These are phyloP conservation scores for Tricholauxania praeusta DNA, from an alignment of 2,888 invertebrate species.

Conservation along the genomic window DNA sequence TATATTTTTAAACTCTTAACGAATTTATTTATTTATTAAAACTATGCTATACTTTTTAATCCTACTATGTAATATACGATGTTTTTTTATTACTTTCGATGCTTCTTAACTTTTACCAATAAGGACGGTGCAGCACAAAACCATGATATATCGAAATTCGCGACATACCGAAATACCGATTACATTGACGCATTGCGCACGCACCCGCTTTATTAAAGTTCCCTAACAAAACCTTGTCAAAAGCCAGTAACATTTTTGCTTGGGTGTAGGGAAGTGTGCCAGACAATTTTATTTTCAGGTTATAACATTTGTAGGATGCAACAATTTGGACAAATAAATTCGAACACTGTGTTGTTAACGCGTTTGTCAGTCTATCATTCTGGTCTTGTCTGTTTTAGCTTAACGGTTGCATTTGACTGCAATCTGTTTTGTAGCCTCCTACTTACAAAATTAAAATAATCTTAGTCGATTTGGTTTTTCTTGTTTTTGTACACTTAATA, in stretches of 20 bases:
- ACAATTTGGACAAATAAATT: background rate
- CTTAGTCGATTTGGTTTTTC: background rate
- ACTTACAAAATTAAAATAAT: background rate
- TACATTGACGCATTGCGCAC: too few species aligned
- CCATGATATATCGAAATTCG: too few species aligned
- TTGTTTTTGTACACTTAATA: background rate
- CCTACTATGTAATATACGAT: too few species aligned
- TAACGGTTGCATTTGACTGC: too few species aligned
- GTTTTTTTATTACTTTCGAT: too few species aligned
- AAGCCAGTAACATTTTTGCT: conserved; percentile 38
- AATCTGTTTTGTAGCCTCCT: conserved; percentile 8
- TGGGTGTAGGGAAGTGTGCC: conserved; percentile 9
- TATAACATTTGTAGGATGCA: background rate
- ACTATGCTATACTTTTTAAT: too few species aligned
- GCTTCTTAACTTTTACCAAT: too few species aligned
- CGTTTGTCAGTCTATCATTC: conserved; percentile 31
- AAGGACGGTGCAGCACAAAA: too few species aligned
- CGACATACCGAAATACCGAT: too few species aligned
- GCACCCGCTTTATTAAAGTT: too few species aligned
- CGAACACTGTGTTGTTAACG: conserved; percentile 29
- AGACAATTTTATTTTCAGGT: background rate
- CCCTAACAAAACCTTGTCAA: background rate
- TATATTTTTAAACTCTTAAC: too few species aligned
- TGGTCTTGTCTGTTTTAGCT: background rate
- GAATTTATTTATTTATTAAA: too few species aligned